Percentiles rank a stretch among this genome's conserved stretches.
Conservation (phyloP, 1,140 invertebrate genomes). For the Physella acuta region DNA sequence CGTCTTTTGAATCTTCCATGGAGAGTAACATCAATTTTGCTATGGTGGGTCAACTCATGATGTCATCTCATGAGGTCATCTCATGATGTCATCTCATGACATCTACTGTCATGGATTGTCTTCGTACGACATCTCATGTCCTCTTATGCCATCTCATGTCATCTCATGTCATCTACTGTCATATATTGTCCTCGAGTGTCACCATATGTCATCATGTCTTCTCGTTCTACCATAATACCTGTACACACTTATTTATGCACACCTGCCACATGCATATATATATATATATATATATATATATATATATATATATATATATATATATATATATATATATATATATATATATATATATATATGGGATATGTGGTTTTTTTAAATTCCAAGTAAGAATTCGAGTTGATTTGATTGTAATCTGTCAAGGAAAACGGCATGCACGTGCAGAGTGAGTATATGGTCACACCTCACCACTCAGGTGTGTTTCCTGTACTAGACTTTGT, state of each 20-base stretch:
- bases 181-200: too few relatives aligned
- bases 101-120: too few relatives aligned
- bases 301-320: background rate
- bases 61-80: too few relatives aligned
- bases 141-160: too few relatives aligned
- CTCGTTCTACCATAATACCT: too few relatives aligned
- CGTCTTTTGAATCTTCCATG: constrained; percentile 86
- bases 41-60: constrained; percentile 65
- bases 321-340: background rate
- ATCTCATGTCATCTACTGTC: too few relatives aligned
- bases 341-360: background rate
- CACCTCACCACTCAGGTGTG: constrained; percentile 97
- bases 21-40: constrained; percentile 89
- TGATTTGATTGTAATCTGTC: background rate
- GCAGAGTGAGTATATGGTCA: constrained; percentile 90
- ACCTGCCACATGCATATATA: background rate
- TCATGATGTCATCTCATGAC: too few relatives aligned
- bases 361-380: background rate
- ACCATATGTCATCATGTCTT: too few relatives aligned
- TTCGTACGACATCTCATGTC: too few relatives aligned
- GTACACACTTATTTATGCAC: too few relatives aligned
- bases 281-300: background rate
- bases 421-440: constrained; percentile 72
- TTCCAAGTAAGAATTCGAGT: background rate
- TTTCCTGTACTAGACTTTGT: constrained; percentile 95